Conservation (phyloP, 2,888 invertebrate species). For the Escarpia spicata region DNA sequence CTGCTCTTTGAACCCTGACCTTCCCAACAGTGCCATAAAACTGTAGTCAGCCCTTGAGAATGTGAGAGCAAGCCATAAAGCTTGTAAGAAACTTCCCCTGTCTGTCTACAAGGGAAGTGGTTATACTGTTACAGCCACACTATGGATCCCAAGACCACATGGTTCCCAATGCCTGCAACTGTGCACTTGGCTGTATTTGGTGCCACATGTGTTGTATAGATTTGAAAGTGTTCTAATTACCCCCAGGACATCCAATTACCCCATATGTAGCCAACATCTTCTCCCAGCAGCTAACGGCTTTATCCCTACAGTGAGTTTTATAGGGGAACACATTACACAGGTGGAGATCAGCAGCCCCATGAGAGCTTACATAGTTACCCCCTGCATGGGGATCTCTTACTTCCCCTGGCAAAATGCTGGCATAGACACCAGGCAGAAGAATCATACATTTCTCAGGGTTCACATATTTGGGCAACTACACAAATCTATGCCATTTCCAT, state of each 20-base stretch:
- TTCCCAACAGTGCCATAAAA: neutral
- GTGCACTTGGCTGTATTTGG: neutral
- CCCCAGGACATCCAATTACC: neutral
- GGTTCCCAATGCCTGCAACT: neutral
- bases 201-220: neutral
- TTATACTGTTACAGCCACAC: neutral
- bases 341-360: no score
- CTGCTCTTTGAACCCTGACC: neutral
- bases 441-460: no score
- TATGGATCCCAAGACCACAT: neutral
- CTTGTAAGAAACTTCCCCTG: neutral
- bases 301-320: neutral
- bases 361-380: no score
- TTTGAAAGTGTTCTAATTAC: neutral
- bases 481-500: no score
- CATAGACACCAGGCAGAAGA: no score
- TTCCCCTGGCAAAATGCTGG: no score
- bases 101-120: neutral
- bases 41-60: neutral
- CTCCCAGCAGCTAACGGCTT: no score
- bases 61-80: conserved; percentile 1
- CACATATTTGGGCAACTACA: no score
- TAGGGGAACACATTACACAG: no score
- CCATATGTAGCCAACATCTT: neutral
- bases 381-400: no score